Evolutionary conservation across 2,888 invertebrate genomes (phyloP).

Genomic region (Megalurothrips usitatus): DNA sequence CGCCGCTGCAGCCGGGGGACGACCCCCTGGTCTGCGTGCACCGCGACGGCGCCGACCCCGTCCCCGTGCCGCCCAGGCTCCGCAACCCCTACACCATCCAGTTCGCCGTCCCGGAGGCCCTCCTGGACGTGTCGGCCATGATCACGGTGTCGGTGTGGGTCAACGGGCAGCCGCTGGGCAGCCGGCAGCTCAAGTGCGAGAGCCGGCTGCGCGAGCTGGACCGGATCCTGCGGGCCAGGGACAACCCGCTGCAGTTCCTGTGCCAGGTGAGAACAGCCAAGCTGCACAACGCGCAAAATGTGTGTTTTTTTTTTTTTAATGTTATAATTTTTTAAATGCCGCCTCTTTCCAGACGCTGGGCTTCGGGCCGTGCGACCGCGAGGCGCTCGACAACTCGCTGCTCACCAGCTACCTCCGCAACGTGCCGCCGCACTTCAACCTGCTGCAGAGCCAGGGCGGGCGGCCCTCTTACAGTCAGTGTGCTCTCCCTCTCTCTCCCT

Average conservation of each 20-base stretch:
- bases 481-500: not conserved
- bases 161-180: slow-evolving; percentile 73
- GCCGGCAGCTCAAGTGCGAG: slow-evolving; percentile 83
- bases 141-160: slow-evolving; percentile 76
- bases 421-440: slow-evolving; percentile 78
- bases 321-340: not conserved
- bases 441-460: slow-evolving; percentile 50
- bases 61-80: not conserved
- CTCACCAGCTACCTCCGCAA: slow-evolving; percentile 76
- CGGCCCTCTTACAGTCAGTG: slow-evolving; percentile 32
- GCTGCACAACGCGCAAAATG: not conserved
- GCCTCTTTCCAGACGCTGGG: slow-evolving; percentile 64
- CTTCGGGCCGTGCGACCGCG: slow-evolving; percentile 69
- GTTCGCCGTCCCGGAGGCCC: slow-evolving; percentile 76
- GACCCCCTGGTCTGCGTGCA: slow-evolving; percentile 72
- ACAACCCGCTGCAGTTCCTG: slow-evolving; percentile 82
- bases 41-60: slow-evolving; percentile 54
- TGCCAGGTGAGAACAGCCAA: slow-evolving; percentile 63
- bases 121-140: slow-evolving; percentile 76
- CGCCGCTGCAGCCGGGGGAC: slow-evolving; percentile 73
- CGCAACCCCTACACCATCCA: slow-evolving; percentile 81
- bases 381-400: slow-evolving; percentile 76
- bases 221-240: slow-evolving; percentile 69
- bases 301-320: slow-evolving; percentile 29
- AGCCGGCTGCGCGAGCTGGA: slow-evolving; percentile 77